These are phyloP conservation scores for Poecilus cupreus DNA, from an alignment of 2,888 invertebrate species.

Conservation along the genomic window DNA sequence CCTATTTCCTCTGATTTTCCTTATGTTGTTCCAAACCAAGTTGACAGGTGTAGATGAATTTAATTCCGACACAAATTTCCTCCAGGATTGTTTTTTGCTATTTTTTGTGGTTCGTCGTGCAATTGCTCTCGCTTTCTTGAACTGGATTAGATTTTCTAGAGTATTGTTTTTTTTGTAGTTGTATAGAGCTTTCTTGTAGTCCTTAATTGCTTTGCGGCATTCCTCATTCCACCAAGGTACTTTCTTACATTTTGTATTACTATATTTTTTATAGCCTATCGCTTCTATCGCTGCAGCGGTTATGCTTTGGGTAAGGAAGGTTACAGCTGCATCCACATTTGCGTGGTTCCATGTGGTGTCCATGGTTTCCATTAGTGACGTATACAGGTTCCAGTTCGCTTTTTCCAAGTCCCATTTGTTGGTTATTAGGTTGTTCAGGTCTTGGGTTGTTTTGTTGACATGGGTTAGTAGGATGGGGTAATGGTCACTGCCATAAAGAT, in stretches of 20 bases:
- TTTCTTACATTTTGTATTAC: background rate
- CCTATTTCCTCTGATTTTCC: background rate
- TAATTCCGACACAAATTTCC: background rate
- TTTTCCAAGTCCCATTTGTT: background rate
- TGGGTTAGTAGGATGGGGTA: conserved; percentile 1
- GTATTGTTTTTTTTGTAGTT: conserved; percentile 1
- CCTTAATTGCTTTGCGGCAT: background rate
- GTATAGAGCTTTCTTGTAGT: background rate
- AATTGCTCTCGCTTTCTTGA: conserved; percentile 4
- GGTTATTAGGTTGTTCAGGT: background rate
- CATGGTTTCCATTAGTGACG: background rate
- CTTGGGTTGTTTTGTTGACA: background rate
- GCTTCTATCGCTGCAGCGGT: background rate
- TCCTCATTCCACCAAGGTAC: conserved; percentile 31
- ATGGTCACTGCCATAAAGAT: background rate
- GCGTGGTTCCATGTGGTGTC: background rate
- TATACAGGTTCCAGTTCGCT: background rate
- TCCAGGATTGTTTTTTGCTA: conserved; percentile 25
- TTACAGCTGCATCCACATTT: background rate
- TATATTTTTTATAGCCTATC: background rate
- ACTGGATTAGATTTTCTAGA: background rate
- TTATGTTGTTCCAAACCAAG: conserved; percentile 7
- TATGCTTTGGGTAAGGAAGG: background rate
- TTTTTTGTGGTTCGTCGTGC: background rate
- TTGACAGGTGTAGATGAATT: background rate